Base-by-base conservation (phyloP, 2,888 invertebrate species). In the Tachina fera region DNA sequence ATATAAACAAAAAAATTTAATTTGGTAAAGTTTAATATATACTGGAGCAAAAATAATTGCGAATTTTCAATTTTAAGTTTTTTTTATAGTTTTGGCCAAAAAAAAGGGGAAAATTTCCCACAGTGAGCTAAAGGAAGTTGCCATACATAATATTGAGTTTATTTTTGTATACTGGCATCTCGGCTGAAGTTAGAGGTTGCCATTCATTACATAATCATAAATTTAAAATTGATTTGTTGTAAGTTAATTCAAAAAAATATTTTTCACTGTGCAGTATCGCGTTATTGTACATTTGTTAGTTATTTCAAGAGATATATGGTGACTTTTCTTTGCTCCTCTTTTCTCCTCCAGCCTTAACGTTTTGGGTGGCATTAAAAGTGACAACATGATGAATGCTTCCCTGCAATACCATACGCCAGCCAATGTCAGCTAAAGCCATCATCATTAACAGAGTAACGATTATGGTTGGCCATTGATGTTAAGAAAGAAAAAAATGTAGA, bases 331-430 rank as follows among this genome's bases (percentile, higher is more conserved):
- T 41, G 13, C 39, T 60, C n/a, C n/a, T n/a, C 14, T 22, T 60
- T 53, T 60, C 11, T 43, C 49, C 22, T 43, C 56, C 51, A 14
- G 22, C 19, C 45, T 70, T 19, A 67, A 60, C 56, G 8, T 72
- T 76, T 82, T 86, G 85, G 82, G 82, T 86, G 85, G 82, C 82
- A 79, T 78, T 60, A 49, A 65, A 60, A 41, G 70, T 71, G 74
- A 75, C 82, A 75, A 75, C 58, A 85, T 74, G 75, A 85, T 82
- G 78, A 82, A 85, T 82, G 65, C 47, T 78, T 63, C 45, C 19
- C 49, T 65, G 41, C 56, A 72, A 51, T 22, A 16, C 16, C 39
- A 80, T 67, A 74, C 22, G 19, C 45, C 72, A 58, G 41, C 45
- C 72, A 58, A 22, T 65, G 51, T 51, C 67, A 67, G 58, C 65